A percentile compares a stretch with the other conserved stretches of the same genome.
phyloP scores from a whole-genome alignment of 2,113 vertebrate species.

The Tachuris rubrigastra region DNA sequence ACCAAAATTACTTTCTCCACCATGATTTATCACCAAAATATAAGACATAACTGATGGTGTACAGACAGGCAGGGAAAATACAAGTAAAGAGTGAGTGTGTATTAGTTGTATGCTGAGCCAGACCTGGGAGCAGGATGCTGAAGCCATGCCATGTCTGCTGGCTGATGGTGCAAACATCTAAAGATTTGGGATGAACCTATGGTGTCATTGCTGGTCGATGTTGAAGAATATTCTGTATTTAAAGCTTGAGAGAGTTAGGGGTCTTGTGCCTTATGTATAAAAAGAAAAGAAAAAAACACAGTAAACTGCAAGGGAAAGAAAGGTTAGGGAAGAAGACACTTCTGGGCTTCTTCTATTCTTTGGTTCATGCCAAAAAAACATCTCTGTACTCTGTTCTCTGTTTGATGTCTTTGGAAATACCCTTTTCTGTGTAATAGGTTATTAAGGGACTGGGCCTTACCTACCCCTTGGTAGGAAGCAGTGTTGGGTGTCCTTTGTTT shows the following conservation, averaged over 20 bases:
- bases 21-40: background rate
- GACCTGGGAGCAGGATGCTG: background rate
- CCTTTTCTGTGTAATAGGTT: background rate
- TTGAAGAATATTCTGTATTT: background rate
- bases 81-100: accelerated
- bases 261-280: background rate
- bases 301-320: background rate
- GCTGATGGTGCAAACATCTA: background rate
- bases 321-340: background rate
- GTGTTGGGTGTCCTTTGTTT: background rate
- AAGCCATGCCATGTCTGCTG: background rate
- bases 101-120: background rate
- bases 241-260: background rate
- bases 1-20: background rate
- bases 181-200: background rate
- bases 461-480: background rate
- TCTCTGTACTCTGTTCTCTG: background rate
- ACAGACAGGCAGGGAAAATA: background rate
- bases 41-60: background rate
- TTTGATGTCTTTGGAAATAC: background rate
- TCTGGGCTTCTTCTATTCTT: background rate
- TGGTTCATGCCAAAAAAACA: background rate
- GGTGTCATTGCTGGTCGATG: background rate
- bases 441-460: background rate
- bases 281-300: background rate